phyloP scores from a whole-genome alignment of 2,113 vertebrate genomes.

The Procavia capensis region DNA sequence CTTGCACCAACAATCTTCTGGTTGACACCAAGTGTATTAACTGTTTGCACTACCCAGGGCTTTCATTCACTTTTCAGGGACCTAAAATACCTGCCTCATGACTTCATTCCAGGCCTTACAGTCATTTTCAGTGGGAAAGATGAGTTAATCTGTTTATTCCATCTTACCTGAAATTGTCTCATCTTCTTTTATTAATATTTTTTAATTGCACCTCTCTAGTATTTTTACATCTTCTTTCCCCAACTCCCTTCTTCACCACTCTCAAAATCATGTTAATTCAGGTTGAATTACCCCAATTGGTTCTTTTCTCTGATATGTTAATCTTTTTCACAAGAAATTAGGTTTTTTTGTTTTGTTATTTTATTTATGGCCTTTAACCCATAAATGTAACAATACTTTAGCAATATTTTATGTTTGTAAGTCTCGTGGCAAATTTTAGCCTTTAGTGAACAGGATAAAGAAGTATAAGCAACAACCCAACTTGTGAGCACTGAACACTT shows the following conservation, averaged over 20 bases:
- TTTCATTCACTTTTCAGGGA: not conserved
- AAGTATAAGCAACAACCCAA: conserved; percentile 20
- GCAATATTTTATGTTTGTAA: conserved; percentile 43
- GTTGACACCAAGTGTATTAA: too few species aligned
- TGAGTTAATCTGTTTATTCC: not conserved
- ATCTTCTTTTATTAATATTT: not conserved
- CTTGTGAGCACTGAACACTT: conserved; percentile 24
- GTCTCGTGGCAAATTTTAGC: conserved; percentile 6
- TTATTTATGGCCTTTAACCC: not conserved
- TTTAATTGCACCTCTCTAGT: not conserved
- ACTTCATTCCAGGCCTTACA: not conserved
- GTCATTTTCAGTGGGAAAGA: not conserved
- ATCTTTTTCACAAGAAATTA: not conserved
- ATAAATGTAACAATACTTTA: not conserved
- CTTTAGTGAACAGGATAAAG: not conserved
- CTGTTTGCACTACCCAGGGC: too few species aligned
- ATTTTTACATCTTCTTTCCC: not conserved
- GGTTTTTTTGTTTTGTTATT: conserved; percentile 17
- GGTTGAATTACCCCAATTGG: not conserved
- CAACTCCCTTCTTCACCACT: not conserved
- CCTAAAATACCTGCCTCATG: not conserved
- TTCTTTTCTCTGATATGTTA: not conserved
- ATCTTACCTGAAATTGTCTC: not conserved
- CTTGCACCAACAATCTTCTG: too few species aligned
- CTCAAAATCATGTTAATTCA: not conserved